Percentiles rank a stretch among this genome's conserved stretches.
phyloP scores from a whole-genome alignment of 1,140 invertebrate genomes.

The Halictus rubicundus region DNA sequence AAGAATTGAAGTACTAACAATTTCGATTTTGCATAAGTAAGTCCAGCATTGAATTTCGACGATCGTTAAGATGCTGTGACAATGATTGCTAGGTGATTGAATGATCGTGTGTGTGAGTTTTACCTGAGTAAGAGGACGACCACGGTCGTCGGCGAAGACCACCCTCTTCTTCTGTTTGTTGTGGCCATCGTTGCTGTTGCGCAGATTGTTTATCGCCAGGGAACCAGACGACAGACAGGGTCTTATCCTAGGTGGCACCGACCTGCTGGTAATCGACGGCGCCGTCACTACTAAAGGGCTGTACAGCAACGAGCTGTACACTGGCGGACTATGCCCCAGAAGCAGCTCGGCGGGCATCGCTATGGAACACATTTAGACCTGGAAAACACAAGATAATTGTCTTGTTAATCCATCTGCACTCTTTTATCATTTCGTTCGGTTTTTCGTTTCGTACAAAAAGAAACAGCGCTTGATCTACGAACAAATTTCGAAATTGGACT shows the following conservation, averaged over 20 bases:
- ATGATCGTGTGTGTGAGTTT: conserved; percentile 39
- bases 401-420: no score
- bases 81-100: no score
- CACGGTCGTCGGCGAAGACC: conserved; percentile 96
- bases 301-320: conserved; percentile 72
- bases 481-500: no score
- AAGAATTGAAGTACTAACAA: no score
- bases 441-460: no score
- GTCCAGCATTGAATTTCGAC: no score
- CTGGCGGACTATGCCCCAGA: conserved; percentile 76
- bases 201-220: conserved; percentile 67
- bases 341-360: conserved; percentile 78
- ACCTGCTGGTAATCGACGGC: conserved; percentile 71
- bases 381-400: conserved; percentile 32
- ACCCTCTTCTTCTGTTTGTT: conserved; percentile 89
- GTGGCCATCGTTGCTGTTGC: conserved; percentile 64
- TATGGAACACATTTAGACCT: conserved; percentile 80
- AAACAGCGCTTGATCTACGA: no score
- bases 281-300: conserved; percentile 74
- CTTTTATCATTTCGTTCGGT: no score
- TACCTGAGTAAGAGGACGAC: conserved; percentile 90
- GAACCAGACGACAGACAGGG: conserved; percentile 72
- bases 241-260: conserved; percentile 73
- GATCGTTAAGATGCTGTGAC: no score
- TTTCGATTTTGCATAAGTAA: no score